Conservation (phyloP, 2,888 invertebrate genomes). For the Callyntrura sp. region DNA sequence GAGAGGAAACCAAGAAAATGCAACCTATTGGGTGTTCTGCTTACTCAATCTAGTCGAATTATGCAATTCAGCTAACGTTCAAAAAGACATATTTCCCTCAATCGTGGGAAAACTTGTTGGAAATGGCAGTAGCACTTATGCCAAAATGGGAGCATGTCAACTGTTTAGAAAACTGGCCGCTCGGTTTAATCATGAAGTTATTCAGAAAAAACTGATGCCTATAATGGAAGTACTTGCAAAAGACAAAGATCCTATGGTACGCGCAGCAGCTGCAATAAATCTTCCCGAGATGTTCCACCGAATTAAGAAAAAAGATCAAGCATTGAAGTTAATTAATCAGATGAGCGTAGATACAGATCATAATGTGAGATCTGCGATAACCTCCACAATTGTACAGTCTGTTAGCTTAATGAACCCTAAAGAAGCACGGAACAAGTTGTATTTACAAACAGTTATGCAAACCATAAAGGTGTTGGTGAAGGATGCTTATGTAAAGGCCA, state of each 20-base stretch:
- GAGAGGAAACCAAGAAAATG: conserved; percentile 22
- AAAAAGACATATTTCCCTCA: conserved; percentile 60
- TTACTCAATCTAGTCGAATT: conserved; percentile 56
- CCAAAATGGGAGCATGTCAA: conserved; percentile 63
- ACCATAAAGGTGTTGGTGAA: conserved; percentile 79
- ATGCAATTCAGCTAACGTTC: conserved; percentile 61
- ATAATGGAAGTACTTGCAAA: conserved; percentile 66
- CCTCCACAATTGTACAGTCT: conserved; percentile 60
- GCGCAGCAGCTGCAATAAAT: conserved; percentile 68
- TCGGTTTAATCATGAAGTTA: conserved; percentile 62
- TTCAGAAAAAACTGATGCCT: conserved; percentile 72
- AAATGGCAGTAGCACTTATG: conserved; percentile 11
- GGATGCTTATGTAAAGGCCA: conserved; percentile 75
- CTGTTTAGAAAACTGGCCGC: conserved; percentile 55
- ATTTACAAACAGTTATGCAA: conserved; percentile 71
- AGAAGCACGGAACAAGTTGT: conserved; percentile 59
- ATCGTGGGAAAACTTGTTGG: conserved; percentile 40
- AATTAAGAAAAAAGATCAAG: conserved; percentile 73
- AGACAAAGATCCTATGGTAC: conserved; percentile 69
- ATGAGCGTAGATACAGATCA: conserved; percentile 64
- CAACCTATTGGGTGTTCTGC: conserved; percentile 46
- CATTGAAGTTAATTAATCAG: conserved; percentile 69
- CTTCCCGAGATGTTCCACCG: conserved; percentile 75
- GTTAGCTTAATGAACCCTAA: conserved; percentile 60
- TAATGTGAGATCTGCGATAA: conserved; percentile 58